Evolutionary conservation across 2,888 invertebrate species (phyloP), one percentile per base, ranked within the genome.

Genomic region (Didymodactylos carnosus): DNA sequence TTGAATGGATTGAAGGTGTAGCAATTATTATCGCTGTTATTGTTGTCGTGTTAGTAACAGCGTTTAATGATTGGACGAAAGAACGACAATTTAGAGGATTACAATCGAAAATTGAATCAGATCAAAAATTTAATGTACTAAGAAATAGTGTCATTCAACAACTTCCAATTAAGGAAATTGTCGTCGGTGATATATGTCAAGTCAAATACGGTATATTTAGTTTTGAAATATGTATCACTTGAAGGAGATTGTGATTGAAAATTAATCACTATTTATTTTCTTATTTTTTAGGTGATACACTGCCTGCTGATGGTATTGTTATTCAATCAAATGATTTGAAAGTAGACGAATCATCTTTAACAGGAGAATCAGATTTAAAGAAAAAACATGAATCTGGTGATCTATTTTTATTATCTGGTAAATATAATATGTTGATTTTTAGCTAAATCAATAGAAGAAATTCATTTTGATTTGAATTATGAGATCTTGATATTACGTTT

Each of bases 11-110:
- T 84, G 98, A 98, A 87, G 97, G 97, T 83, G 88, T 94, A 82
- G 98, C 98, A 83, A 98, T 98, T 85, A 88, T 98, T 85, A 91
- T 95, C 86, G 97, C 97, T 81, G 98, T 98, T 83, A 91, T 94
- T 84, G 94, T 95, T 84, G 95, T 98, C 85, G 97, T 98, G 79
- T 87, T 98, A 86, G 97, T 98, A 80, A 98, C 97, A 84, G 97
- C 98, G 81, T 94, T 97, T 86, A 98, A 98, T 87, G 97, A 98
- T 88, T 98, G 95, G 87, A 92, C 94, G 82, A 98, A 98, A 88
- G 98, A 98, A 87, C 89, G 94, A 85, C 97, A 98, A 87, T 98
- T 98, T 86, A 89, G 97, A 83, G 97, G 95, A 81, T 88, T 97
- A 80, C 95, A 97, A 86, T 91, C 87, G 84, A 91, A 95, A 85